Evolutionary conservation across 2,888 invertebrate genomes (phyloP).

Genomic region (Drosophila lutescens): DNA sequence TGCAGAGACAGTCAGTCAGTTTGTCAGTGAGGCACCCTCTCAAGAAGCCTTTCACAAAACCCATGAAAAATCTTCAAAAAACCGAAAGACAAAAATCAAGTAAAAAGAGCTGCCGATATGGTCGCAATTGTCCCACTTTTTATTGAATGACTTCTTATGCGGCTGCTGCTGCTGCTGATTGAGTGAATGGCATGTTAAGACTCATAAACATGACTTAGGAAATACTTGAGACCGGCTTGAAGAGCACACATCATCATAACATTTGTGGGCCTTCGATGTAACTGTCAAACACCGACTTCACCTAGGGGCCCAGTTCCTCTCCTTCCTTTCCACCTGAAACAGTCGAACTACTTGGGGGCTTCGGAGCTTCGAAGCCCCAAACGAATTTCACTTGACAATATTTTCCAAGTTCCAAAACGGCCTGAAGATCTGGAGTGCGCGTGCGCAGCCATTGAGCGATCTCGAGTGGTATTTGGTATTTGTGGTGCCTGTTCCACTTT

Average conservation of each 20-base stretch:
- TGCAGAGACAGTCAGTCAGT: conserved; percentile 46
- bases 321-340: conserved; percentile 42
- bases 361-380: conserved; percentile 26
- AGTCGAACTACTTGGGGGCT: conserved; percentile 7
- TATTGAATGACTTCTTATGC: conserved; percentile 75
- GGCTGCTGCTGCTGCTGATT: conserved; percentile 63
- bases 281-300: conserved; percentile 67
- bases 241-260: conserved; percentile 59
- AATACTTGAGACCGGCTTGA: conserved; percentile 66
- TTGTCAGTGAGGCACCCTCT: conserved; percentile 50
- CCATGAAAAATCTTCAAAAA: conserved; percentile 76
- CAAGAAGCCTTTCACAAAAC: conserved; percentile 78
- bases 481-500: conserved; percentile 74
- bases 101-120: conserved; percentile 66
- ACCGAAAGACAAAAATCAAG: conserved; percentile 30
- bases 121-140: conserved; percentile 78
- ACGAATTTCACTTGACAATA: conserved; percentile 80
- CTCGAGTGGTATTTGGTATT: conserved; percentile 69
- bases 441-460: conserved; percentile 71
- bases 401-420: conserved; percentile 47
- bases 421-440: conserved; percentile 64
- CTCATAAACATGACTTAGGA: conserved; percentile 79
- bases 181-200: conserved; percentile 79
- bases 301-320: conserved; percentile 7
- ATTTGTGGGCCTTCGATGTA: conserved; percentile 63